Percentiles rank a stretch among this genome's conserved stretches.
These are phyloP conservation scores for Forbesichthys agassizii DNA, from an alignment of 2,113 vertebrate species.

Conservation along the genomic window DNA sequence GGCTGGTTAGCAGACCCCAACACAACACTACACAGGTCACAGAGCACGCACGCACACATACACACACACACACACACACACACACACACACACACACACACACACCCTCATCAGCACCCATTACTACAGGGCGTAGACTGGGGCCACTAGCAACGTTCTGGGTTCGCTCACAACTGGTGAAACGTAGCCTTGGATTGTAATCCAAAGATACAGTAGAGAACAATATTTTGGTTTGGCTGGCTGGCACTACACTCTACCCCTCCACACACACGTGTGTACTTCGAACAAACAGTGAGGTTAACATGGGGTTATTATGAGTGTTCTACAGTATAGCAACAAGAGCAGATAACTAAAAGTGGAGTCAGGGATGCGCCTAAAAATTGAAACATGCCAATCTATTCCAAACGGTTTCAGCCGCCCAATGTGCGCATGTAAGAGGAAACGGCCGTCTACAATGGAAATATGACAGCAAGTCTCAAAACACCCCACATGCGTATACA, in stretches of 20 bases:
- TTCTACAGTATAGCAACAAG: constrained; percentile 2
- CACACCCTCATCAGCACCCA: constrained; percentile 66
- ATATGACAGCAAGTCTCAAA: constrained; percentile 38
- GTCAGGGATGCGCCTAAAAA: too few species aligned
- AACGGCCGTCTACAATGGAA: constrained; percentile 37
- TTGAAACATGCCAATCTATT: constrained; percentile 34
- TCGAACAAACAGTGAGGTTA: too few species aligned
- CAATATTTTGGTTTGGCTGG: background rate
- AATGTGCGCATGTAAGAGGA: constrained; percentile 7
- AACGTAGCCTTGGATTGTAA: background rate
- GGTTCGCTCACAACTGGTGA: background rate
- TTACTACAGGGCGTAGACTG: constrained; percentile 50
- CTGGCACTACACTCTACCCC: too few species aligned
- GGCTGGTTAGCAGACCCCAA: constrained; percentile 85
- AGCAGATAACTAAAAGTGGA: too few species aligned
- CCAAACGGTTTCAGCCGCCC: constrained; percentile 15
- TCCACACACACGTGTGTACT: too few species aligned
- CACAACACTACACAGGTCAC: constrained; percentile 86
- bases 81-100: background rate
- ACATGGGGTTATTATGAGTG: too few species aligned
- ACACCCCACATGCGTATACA: constrained; percentile 33
- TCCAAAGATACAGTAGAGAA: background rate
- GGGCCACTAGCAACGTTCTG: constrained; percentile 17
- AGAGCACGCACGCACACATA: constrained; percentile 87
- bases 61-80: constrained; percentile 6